Percentiles rank a stretch among this genome's conserved stretches.
These are phyloP conservation scores for Chrysolina oricalcia DNA, from an alignment of 2,888 invertebrate species.

Conservation along the genomic window DNA sequence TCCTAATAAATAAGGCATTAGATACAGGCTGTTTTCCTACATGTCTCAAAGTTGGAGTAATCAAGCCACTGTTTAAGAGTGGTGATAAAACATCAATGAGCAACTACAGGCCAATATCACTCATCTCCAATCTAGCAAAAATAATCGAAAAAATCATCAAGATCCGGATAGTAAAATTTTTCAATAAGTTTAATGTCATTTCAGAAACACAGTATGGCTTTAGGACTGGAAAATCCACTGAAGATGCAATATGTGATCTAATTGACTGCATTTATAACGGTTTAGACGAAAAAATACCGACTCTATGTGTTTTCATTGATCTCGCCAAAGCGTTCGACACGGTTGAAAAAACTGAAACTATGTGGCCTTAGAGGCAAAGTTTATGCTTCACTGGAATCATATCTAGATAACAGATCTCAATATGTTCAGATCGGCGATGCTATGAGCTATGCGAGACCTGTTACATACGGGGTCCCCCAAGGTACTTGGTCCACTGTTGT, in stretches of 20 bases:
- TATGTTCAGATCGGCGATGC: constrained; percentile 15
- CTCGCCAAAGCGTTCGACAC: too few relatives aligned
- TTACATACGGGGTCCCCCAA: constrained; percentile 28
- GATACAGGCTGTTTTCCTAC: constrained; percentile 24
- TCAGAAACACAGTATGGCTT: background rate
- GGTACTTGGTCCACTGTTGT: constrained; percentile 23
- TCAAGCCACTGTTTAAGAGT: background rate
- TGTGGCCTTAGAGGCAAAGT: constrained; percentile 11
- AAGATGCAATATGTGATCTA: background rate
- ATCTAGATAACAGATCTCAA: constrained; percentile 29
- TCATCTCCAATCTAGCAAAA: background rate
- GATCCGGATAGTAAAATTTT: background rate
- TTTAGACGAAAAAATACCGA: background rate
- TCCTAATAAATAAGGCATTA: constrained; percentile 24
- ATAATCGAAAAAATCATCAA: background rate
- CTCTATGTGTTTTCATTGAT: background rate
- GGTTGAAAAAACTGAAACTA: background rate
- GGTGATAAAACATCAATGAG: background rate
- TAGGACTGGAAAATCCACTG: background rate
- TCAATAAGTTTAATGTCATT: background rate
- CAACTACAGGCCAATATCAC: background rate
- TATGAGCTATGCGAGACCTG: constrained; percentile 8
- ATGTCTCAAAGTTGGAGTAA: constrained; percentile 24
- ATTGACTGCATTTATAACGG: background rate
- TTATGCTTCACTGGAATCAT: constrained; percentile 23